phyloP scores from a whole-genome alignment of 2,888 invertebrate species.

The Dryomyza anilis region DNA sequence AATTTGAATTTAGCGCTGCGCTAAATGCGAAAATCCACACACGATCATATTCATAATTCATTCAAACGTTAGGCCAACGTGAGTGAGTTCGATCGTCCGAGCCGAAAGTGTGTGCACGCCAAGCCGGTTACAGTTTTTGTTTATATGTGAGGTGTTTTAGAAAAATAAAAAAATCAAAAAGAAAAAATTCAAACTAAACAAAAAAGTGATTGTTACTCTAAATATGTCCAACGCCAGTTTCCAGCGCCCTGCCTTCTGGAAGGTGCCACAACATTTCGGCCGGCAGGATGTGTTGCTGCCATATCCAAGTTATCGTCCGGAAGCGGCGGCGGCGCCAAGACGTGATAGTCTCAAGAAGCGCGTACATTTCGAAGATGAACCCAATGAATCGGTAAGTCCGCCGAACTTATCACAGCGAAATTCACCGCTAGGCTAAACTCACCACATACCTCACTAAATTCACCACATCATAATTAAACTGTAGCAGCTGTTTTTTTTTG shows the following conservation, averaged over 20 bases:
- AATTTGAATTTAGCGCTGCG: neutral
- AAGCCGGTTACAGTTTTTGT: neutral
- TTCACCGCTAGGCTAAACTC: neutral
- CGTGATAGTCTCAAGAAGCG: conserved; percentile 54
- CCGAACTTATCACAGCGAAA: neutral
- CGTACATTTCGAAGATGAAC: conserved; percentile 61
- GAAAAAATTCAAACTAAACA: neutral
- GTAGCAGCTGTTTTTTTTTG: neutral
- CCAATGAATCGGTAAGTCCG: conserved; percentile 23
- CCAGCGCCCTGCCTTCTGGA: conserved; percentile 56
- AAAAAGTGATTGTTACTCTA: neutral
- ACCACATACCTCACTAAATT: no score
- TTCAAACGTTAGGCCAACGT: conserved; percentile 20
- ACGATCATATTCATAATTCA: conserved; percentile 19
- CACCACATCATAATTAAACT: no score
- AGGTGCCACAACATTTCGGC: conserved; percentile 40
- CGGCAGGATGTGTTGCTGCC: conserved; percentile 25
- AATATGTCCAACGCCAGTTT: conserved; percentile 36
- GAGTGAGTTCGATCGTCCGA: neutral
- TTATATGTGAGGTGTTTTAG: neutral
- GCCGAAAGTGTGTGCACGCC: neutral
- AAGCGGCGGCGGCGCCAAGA: conserved; percentile 5
- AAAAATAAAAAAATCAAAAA: neutral
- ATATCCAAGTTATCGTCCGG: neutral
- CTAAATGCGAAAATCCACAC: neutral